Evolutionary conservation across 2,888 invertebrate species (phyloP).

Genomic region (Hyles lineata): DNA sequence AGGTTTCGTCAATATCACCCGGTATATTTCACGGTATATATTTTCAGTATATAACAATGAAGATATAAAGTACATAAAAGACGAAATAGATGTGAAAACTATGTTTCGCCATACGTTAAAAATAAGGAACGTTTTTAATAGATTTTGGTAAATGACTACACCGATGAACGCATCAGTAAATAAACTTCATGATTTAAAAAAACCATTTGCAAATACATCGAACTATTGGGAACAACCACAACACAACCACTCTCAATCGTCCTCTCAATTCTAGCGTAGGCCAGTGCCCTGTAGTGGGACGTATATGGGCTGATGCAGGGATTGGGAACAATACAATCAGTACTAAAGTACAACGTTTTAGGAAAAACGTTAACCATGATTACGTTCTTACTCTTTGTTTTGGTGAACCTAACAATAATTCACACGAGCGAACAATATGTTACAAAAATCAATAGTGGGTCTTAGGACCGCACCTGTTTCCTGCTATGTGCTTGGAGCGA

Average conservation of each 20-base stretch:
- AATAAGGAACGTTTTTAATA: not conserved
- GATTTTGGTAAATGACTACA: too few relatives aligned
- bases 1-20: too few relatives aligned
- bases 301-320: too few relatives aligned
- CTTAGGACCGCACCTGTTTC: conserved; percentile 58
- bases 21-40: not conserved
- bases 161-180: too few relatives aligned
- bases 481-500: conserved; percentile 56
- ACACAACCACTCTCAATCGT: too few relatives aligned
- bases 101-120: not conserved
- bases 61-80: too few relatives aligned
- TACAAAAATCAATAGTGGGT: conserved; percentile 24
- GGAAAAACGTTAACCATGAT: not conserved
- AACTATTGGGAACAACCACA: not conserved
- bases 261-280: too few relatives aligned
- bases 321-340: not conserved
- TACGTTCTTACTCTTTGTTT: conserved; percentile 7
- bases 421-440: conserved; percentile 1
- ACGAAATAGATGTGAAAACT: too few relatives aligned
- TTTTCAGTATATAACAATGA: too few relatives aligned
- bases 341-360: not conserved
- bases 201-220: not conserved
- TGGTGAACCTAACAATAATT: not conserved
- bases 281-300: too few relatives aligned
- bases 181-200: not conserved